Evolutionary conservation across 2,888 invertebrate genomes (phyloP), one percentile per base, ranked within the genome.

Genomic region (Trachelus stipa): DNA sequence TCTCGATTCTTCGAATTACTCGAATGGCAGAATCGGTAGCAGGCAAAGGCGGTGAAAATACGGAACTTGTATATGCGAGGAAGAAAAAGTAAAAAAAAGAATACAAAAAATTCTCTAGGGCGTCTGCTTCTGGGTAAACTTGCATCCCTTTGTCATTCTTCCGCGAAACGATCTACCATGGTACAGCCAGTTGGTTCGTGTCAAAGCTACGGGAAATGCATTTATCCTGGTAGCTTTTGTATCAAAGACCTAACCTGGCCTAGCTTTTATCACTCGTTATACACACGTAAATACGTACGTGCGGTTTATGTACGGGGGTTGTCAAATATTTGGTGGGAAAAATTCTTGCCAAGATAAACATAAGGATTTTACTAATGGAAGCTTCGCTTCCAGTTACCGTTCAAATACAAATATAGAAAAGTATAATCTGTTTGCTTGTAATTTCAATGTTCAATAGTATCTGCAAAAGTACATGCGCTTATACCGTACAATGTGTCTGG

Each of bases 141-240:
- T 34, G 73, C 35, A 75, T 76, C 79, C 79, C 75, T 83, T 83
- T 80, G 84, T 82, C 81, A 77, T 81, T 80, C 79, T 78, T 80
- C 74, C 79, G 80, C 76, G 76, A 78, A 73, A 79, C 69, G 81
- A 12, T 77, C 68, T 37, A 69, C 37, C 15, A 69, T 69, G 34
- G 40, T 76, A 79, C 82, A 71, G 71, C 56, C 71, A 33, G 71
- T 71, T 71, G 71, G 81, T 80, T 81, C 82, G 75, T 73, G 82
- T 83, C 83, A 83, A 84, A 86, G 83, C 82, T 75, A 75, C 23
- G 80, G 81, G 79, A 86, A 84, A 86, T 81, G 82, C 85, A 80
- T 86, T 85, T 84, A 85, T 82, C 77, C 85, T 75, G 78, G 78
- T 77, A 79, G 74, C 77, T 81, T 56, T 82, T 81, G 75, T 80